Conservation (phyloP, 2,797 vertebrate species). For the Anabas testudineus region DNA sequence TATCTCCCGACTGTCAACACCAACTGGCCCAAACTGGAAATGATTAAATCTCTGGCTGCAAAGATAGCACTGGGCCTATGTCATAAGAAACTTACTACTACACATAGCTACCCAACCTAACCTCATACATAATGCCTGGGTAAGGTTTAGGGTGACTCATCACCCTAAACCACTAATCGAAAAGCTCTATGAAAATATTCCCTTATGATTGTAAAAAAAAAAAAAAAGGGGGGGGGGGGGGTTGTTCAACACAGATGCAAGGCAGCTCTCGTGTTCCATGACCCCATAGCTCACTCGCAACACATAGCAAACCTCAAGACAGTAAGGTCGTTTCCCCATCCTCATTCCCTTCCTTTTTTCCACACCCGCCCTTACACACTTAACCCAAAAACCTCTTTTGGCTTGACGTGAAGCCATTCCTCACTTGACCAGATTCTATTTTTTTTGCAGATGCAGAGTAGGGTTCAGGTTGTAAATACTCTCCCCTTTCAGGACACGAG, state of each 20-base stretch:
- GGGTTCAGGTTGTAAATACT: neutral
- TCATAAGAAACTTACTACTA: neutral
- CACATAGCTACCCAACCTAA: neutral
- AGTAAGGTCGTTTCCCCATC: constrained; percentile 59
- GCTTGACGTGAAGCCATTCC: constrained; percentile 64
- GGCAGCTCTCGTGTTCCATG: constrained; percentile 66
- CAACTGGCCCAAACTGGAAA: constrained; percentile 49
- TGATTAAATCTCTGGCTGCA: neutral
- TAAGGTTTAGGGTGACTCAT: no score
- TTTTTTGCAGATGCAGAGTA: constrained; percentile 42
- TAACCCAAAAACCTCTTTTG: constrained; percentile 29
- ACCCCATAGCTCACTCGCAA: constrained; percentile 60
- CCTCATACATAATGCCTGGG: neutral
- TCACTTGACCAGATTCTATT: constrained; percentile 75
- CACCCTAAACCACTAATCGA: constrained; percentile 18
- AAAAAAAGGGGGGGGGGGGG: no score
- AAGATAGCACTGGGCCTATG: neutral
- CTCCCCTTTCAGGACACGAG: neutral
- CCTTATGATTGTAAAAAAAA: constrained; percentile 11
- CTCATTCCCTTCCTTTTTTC: constrained; percentile 2
- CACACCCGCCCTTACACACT: constrained; percentile 6
- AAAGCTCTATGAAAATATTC: constrained; percentile 27
- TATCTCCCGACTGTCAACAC: constrained; percentile 64
- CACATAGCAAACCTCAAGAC: constrained; percentile 60
- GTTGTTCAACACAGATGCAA: constrained; percentile 26